These are phyloP conservation scores for Agrochola lota DNA, from an alignment of 2,888 invertebrate genomes.

Conservation along the genomic window DNA sequence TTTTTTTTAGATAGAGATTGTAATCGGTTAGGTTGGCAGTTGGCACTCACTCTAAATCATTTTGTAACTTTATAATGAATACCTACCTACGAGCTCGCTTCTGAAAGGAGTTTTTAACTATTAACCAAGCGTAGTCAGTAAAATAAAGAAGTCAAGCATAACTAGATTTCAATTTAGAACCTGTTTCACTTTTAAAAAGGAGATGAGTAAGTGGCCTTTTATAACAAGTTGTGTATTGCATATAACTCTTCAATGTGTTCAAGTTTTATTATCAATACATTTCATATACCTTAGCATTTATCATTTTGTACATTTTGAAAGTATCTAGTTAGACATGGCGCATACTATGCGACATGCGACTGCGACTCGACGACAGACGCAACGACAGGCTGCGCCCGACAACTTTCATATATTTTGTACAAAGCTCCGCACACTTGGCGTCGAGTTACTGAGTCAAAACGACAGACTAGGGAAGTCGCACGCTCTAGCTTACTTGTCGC, in stretches of 20 bases:
- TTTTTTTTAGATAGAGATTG: neutral
- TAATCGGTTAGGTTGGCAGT: neutral
- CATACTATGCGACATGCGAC: too few species aligned
- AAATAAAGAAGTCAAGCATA: neutral
- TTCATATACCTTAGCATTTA: conserved; percentile 23
- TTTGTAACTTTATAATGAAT: neutral
- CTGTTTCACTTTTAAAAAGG: conserved; percentile 17
- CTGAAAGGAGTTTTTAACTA: neutral
- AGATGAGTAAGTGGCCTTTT: conserved; percentile 51
- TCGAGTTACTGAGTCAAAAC: too few species aligned
- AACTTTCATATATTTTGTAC: too few species aligned
- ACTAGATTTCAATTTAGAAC: conserved; percentile 23
- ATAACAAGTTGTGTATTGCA: conserved; percentile 61
- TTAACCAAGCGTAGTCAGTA: neutral
- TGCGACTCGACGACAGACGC: too few species aligned
- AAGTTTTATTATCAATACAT: conserved; percentile 36
- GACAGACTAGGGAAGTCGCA: too few species aligned
- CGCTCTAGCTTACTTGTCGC: too few species aligned
- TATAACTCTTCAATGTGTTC: conserved; percentile 31
- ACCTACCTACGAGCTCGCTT: neutral
- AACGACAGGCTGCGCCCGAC: too few species aligned
- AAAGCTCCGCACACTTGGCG: too few species aligned
- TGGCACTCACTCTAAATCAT: neutral
- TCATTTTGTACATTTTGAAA: conserved; percentile 37
- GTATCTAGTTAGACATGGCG: too few species aligned